A percentile compares a stretch with the other conserved stretches of the same genome.
These are phyloP conservation scores for Nothoprocta pentlandii DNA, from an alignment of 2,113 vertebrate species.

Conservation along the genomic window DNA sequence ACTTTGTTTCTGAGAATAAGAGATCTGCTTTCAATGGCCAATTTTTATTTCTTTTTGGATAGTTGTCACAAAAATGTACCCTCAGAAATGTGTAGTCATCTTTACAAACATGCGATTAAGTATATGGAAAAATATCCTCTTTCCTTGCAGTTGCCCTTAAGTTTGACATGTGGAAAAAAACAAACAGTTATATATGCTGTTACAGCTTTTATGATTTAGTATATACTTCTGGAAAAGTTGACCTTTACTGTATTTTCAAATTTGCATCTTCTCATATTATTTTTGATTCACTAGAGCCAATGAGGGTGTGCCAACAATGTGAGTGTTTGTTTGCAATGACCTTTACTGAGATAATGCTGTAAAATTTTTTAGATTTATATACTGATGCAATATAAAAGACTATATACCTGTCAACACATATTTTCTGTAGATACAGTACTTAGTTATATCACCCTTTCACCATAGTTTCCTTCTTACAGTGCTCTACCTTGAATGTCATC, in stretches of 20 bases:
- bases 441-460: not conserved
- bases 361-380: not conserved
- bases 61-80: not conserved
- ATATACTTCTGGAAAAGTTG: not conserved
- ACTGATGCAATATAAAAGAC: not conserved
- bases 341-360: not conserved
- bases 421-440: not conserved
- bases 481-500: not conserved
- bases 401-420: not conserved
- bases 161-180: not conserved
- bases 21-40: not conserved
- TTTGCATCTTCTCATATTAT: not conserved
- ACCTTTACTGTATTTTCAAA: not conserved
- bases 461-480: not conserved
- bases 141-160: not conserved
- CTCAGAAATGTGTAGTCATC: not conserved
- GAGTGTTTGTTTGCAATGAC: conserved; percentile 2
- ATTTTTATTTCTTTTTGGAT: not conserved
- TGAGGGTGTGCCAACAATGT: not conserved
- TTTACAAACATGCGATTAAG: not conserved
- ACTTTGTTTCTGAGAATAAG: not conserved
- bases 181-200: not conserved
- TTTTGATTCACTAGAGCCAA: not conserved
- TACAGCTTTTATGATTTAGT: not conserved
- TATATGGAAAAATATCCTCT: not conserved